Percentiles rank a stretch among this genome's conserved stretches.
These are phyloP conservation scores for Saccostrea cuccullata DNA, from an alignment of 1,140 invertebrate genomes.

Conservation along the genomic window DNA sequence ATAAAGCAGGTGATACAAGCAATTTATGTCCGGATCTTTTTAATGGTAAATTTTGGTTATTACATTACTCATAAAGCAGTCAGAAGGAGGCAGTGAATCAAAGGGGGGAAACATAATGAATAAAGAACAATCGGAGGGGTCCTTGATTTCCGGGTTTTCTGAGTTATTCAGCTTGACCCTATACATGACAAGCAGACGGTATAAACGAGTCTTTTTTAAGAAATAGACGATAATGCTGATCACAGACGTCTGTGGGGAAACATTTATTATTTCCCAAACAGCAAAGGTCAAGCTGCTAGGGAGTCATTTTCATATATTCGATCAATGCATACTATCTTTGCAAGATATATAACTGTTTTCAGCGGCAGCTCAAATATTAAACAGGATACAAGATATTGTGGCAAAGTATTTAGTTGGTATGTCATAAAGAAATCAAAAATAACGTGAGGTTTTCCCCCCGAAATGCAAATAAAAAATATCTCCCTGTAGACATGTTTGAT, in stretches of 20 bases:
- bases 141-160: background rate
- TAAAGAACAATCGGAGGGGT: constrained; percentile 5
- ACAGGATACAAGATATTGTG: no score
- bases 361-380: no score
- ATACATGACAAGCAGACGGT: background rate
- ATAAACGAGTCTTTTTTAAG: background rate
- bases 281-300: background rate
- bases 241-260: background rate
- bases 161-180: constrained; percentile 10
- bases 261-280: background rate
- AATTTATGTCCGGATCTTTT: background rate
- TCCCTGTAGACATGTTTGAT: no score
- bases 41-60: background rate
- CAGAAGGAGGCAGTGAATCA: background rate
- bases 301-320: no score
- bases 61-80: background rate
- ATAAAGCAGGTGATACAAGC: background rate
- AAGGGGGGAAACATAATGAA: background rate
- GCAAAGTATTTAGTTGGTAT: no score
- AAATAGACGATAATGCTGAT: background rate
- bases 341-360: no score
- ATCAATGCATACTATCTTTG: no score
- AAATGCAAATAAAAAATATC: no score
- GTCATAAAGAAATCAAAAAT: no score
- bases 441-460: no score